A percentile compares a stretch with the other conserved stretches of the same genome.
phyloP scores from a whole-genome alignment of 2,113 vertebrate species.

The Cranoglanis bouderius region DNA sequence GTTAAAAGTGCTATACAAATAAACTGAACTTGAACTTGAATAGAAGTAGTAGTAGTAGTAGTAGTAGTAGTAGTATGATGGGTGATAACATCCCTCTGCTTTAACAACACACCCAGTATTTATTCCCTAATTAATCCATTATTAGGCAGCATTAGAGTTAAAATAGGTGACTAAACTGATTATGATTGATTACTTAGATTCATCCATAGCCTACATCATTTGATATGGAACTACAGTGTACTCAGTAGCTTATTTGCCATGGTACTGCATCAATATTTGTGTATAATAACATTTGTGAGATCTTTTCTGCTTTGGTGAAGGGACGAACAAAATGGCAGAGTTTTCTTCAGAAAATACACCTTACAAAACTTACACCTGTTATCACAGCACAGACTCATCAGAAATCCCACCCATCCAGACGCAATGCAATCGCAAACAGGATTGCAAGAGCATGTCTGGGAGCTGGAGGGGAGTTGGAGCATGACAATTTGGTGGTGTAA shows the following conservation, averaged over 20 bases:
- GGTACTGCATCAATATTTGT: background rate
- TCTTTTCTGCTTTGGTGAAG: background rate
- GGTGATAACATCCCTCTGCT: background rate
- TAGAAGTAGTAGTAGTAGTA: too few relatives aligned
- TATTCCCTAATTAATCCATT: background rate
- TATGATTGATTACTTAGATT: background rate
- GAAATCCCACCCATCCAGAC: background rate
- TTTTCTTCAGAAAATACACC: background rate
- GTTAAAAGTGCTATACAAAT: too few relatives aligned
- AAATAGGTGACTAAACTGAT: background rate
- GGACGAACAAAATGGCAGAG: background rate
- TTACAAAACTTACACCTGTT: background rate
- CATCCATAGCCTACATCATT: background rate
- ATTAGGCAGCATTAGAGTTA: background rate
- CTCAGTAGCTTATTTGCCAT: background rate
- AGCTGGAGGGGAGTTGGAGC: background rate
- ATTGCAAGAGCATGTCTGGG: background rate
- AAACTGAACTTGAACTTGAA: too few relatives aligned
- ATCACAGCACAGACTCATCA: background rate
- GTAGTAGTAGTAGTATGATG: too few relatives aligned
- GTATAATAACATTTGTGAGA: too few relatives aligned
- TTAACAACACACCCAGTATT: background rate
- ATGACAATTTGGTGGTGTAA: background rate
- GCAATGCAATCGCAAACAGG: background rate
- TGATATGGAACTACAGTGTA: background rate